These are phyloP conservation scores for Prunella fulvescens DNA, from an alignment of 2,113 vertebrate species.

Conservation along the genomic window DNA sequence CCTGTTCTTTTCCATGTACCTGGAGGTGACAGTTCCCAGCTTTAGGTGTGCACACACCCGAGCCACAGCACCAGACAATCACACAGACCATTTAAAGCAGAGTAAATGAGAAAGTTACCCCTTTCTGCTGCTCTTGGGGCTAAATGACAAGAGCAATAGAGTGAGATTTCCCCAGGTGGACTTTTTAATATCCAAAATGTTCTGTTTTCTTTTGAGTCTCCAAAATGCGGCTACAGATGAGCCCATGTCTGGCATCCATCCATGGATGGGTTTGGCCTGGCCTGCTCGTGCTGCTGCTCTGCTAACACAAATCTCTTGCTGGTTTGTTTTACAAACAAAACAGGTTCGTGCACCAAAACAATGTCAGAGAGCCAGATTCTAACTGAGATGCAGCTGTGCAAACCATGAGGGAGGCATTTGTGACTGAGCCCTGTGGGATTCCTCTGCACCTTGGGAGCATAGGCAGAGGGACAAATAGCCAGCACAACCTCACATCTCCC, in stretches of 20 bases:
- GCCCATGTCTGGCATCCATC: neutral
- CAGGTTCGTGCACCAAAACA: constrained; percentile 8
- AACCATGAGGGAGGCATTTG: neutral
- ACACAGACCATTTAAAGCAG: neutral
- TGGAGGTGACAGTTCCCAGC: neutral
- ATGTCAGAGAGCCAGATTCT: neutral
- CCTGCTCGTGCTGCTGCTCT: neutral
- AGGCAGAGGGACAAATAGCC: neutral
- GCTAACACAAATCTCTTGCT: neutral
- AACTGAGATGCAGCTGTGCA: constrained; percentile 14
- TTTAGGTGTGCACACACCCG: neutral
- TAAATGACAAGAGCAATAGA: neutral
- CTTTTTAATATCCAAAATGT: neutral
- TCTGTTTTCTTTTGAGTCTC: neutral
- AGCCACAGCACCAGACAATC: neutral
- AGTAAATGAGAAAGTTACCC: neutral
- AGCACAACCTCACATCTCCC: neutral
- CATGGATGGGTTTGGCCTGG: neutral
- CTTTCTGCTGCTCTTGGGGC: neutral
- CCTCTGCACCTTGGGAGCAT: neutral
- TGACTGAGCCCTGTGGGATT: neutral
- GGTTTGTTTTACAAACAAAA: constrained; percentile 26
- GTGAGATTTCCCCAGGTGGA: neutral
- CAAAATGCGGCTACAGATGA: neutral
- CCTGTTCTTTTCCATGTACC: neutral